These are phyloP conservation scores for Propithecus deckenii DNA, from an alignment of 2,797 vertebrate genomes.

Conservation along the genomic window DNA sequence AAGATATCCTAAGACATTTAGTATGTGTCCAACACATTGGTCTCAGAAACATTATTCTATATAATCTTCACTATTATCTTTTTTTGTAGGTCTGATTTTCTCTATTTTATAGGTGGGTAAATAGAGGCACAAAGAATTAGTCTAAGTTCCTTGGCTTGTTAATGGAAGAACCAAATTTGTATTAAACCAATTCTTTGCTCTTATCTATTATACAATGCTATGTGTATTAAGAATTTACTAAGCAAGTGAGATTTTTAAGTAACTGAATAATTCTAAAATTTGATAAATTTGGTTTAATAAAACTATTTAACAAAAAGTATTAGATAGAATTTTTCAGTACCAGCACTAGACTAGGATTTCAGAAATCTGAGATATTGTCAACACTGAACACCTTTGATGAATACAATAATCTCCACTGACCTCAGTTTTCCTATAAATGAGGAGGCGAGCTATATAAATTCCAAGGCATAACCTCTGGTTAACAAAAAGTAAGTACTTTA, in stretches of 20 bases:
- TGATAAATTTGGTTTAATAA: neutral
- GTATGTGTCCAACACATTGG: neutral
- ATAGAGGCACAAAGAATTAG: neutral
- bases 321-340: neutral
- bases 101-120: neutral
- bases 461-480: neutral
- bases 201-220: neutral
- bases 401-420: neutral
- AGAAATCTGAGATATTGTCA: neutral
- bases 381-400: neutral
- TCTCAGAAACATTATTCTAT: neutral
- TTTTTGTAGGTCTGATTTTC: neutral
- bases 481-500: neutral
- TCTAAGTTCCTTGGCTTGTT: neutral
- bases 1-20: neutral
- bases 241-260: neutral
- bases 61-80: neutral
- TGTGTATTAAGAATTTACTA: neutral
- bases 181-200: neutral
- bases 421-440: neutral
- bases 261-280: neutral
- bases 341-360: neutral
- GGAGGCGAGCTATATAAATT: neutral
- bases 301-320: neutral
- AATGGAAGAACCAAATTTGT: neutral